A percentile compares a stretch with the other conserved stretches of the same genome.
phyloP scores from a whole-genome alignment of 2,113 vertebrate genomes.

The Sorex fumeus region DNA sequence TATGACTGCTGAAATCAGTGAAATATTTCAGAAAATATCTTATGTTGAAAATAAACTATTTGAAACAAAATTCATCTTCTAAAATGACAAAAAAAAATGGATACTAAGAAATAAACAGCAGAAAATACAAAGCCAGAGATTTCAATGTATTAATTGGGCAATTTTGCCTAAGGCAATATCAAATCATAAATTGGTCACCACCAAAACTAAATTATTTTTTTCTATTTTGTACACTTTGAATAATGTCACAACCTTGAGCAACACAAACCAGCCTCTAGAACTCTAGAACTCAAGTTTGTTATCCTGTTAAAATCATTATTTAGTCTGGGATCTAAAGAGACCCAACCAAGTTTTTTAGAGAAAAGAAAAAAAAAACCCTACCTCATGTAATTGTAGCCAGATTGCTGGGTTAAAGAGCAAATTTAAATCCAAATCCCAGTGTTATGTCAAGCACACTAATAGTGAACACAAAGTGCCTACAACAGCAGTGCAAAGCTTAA shows the following conservation, averaged over 20 bases:
- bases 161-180: not conserved
- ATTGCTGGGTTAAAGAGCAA: not conserved
- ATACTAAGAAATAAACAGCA: not conserved
- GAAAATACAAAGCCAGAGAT: not conserved
- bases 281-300: not conserved
- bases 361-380: no score
- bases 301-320: not conserved
- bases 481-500: conserved; percentile 3
- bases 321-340: not conserved
- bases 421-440: not conserved
- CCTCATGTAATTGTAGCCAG: no score
- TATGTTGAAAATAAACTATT: not conserved
- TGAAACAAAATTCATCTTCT: not conserved
- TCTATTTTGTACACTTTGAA: not conserved
- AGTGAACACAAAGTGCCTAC: not conserved
- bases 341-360: not conserved
- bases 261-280: not conserved
- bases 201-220: not conserved
- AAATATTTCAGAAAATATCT: conserved; percentile 15
- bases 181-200: not conserved
- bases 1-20: not conserved
- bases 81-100: not conserved
- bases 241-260: not conserved
- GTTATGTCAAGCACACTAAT: not conserved
- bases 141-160: not conserved